Percentiles rank a stretch among this genome's conserved stretches.
Conservation (phyloP, 2,113 vertebrate genomes). For the Tonatia bakeri region DNA sequence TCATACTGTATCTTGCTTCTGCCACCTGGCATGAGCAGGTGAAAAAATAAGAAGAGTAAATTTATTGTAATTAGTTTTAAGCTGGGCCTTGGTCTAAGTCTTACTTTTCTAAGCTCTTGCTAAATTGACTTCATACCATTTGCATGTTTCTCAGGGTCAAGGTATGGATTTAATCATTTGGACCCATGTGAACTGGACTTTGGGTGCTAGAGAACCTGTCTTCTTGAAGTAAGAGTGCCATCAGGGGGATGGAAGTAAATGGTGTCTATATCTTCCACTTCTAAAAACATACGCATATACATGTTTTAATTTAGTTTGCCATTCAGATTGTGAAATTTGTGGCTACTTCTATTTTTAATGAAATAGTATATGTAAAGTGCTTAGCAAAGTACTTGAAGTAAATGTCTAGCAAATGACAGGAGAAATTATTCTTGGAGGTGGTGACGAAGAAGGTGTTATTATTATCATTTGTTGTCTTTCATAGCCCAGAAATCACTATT, state of each 20-base stretch:
- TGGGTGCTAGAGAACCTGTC: slow-evolving; percentile 1
- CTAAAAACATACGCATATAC: neutral
- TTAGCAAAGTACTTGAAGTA: slow-evolving; percentile 38
- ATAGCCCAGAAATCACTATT: slow-evolving; percentile 24
- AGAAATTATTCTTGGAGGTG: slow-evolving; percentile 28
- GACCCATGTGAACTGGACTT: neutral
- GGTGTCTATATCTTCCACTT: neutral
- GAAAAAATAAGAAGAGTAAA: slow-evolving; percentile 54
- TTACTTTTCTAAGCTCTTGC: neutral
- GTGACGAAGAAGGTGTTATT: slow-evolving; percentile 6
- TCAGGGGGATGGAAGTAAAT: slow-evolving; percentile 30
- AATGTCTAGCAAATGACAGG: neutral
- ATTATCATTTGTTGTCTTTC: slow-evolving; percentile 45
- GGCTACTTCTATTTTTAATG: neutral
- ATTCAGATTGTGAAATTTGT: slow-evolving; percentile 16
- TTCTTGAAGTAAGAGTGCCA: neutral
- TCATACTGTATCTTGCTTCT: neutral
- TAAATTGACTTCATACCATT: neutral
- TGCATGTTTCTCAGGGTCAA: neutral
- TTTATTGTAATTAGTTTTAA: slow-evolving; percentile 67
- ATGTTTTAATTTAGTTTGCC: neutral
- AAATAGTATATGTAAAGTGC: slow-evolving; percentile 34
- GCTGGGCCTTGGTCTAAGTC: neutral
- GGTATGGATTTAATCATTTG: neutral
- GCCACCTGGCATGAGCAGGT: neutral